Evolutionary conservation across 2,797 vertebrate genomes (phyloP).

Genomic region (Rhinophrynus dorsalis): DNA sequence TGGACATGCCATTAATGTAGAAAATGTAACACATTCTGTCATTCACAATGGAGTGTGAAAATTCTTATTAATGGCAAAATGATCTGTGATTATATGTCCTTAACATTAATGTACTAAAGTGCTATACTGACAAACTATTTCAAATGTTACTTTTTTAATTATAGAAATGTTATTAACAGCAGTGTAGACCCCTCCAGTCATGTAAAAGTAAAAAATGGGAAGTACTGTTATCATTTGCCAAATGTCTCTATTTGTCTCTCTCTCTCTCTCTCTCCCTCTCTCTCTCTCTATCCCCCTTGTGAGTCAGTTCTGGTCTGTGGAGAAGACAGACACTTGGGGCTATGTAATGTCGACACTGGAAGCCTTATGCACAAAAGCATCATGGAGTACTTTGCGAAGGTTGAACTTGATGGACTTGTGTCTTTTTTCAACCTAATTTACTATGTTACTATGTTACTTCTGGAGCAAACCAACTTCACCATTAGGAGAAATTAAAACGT

Average conservation of each 20-base stretch:
- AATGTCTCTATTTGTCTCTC: not conserved
- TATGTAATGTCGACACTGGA: not conserved
- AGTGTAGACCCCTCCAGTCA: not conserved
- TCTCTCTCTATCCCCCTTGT: not conserved
- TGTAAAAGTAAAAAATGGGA: slow-evolving; percentile 23
- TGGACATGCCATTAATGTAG: slow-evolving; percentile 9
- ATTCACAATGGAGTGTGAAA: slow-evolving; percentile 33
- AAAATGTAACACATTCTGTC: slow-evolving; percentile 32
- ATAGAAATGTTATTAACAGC: slow-evolving; percentile 37
- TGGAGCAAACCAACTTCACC: too few species aligned
- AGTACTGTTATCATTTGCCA: slow-evolving; percentile 24
- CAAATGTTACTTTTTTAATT: slow-evolving; percentile 35
- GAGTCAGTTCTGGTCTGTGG: too few species aligned
- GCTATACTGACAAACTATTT: slow-evolving; percentile 28
- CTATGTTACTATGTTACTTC: too few species aligned
- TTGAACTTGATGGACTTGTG: too few species aligned
- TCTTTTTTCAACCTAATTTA: too few species aligned
- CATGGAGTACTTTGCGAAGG: too few species aligned
- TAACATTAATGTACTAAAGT: slow-evolving; percentile 32
- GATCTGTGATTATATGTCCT: slow-evolving; percentile 37
- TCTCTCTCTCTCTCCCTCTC: not conserved
- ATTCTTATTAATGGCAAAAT: slow-evolving; percentile 31
- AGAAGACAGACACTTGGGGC: not conserved
- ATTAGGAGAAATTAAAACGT: too few species aligned
- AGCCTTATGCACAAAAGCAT: too few species aligned